These are phyloP conservation scores for Chrysotoxum bicinctum DNA, from an alignment of 2,888 invertebrate genomes.

Conservation along the genomic window DNA sequence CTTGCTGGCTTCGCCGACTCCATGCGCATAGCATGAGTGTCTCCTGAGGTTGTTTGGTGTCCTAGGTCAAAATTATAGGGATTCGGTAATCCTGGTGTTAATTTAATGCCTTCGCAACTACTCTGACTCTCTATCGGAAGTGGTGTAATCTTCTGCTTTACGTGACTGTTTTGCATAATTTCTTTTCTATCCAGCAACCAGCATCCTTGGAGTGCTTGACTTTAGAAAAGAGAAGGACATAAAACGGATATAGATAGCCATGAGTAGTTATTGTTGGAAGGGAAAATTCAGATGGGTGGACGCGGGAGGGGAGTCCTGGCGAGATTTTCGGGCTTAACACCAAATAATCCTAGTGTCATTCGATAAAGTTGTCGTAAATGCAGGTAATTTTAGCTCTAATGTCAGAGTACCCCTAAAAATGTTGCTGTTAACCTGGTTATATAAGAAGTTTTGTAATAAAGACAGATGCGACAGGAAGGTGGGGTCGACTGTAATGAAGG, in stretches of 20 bases:
- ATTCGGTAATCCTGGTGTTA: slow-evolving; percentile 72
- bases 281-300: not conserved
- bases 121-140: slow-evolving; percentile 60
- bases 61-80: slow-evolving; percentile 70
- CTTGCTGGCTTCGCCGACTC: not conserved
- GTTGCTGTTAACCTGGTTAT: slow-evolving; percentile 39
- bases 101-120: slow-evolving; percentile 69
- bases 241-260: slow-evolving; percentile 32
- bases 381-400: slow-evolving; percentile 60
- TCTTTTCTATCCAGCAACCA: slow-evolving; percentile 19
- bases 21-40: not conserved
- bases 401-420: slow-evolving; percentile 34
- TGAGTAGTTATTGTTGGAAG: not conserved
- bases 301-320: not conserved
- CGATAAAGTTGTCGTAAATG: slow-evolving; percentile 61
- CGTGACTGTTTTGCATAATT: slow-evolving; percentile 73
- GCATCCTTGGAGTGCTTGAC: not conserved
- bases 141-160: slow-evolving; percentile 69
- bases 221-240: slow-evolving; percentile 25
- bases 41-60: slow-evolving; percentile 35
- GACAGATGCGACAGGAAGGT: not conserved
- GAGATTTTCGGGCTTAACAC: slow-evolving; percentile 54
- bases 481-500: slow-evolving; percentile 3
- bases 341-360: slow-evolving; percentile 68
- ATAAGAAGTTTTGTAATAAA: slow-evolving; percentile 36